These are phyloP conservation scores for Drosophila equinoxialis DNA, from an alignment of 1,140 invertebrate genomes.

Conservation along the genomic window DNA sequence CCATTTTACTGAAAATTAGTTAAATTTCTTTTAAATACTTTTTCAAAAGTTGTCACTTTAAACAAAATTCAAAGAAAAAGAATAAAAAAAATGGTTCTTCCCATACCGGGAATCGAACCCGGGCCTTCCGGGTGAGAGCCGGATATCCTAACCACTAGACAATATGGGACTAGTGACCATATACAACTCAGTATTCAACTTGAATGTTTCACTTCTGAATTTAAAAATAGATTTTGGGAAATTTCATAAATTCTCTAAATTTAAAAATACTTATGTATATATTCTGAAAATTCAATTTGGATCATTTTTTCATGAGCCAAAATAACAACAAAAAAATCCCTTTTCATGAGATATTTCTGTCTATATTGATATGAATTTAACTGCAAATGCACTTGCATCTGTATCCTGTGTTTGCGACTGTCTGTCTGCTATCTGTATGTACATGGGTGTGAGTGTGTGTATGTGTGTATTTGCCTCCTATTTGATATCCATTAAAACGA, in stretches of 20 bases:
- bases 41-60: no score
- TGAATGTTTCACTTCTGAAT: not conserved
- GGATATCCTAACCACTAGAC: conserved; percentile 24
- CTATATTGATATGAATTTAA: conserved; percentile 25
- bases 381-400: conserved; percentile 13
- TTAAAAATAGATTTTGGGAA: no score
- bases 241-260: not conserved
- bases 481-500: conserved; percentile 81
- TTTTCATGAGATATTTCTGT: conserved; percentile 20
- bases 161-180: conserved; percentile 6
- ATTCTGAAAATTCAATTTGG: not conserved
- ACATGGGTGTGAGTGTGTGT: conserved; percentile 27
- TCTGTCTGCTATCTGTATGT: conserved; percentile 36
- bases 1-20: no score
- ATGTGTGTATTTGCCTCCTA: conserved; percentile 55
- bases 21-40: no score
- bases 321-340: not conserved
- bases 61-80: not conserved
- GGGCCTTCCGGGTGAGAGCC: conserved; percentile 23
- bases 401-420: conserved; percentile 33
- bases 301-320: not conserved
- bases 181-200: not conserved
- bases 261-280: no score
- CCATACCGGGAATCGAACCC: conserved; percentile 24
- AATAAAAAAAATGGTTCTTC: not conserved